Percentiles rank a stretch among this genome's conserved stretches.
phyloP scores from a whole-genome alignment of 2,888 invertebrate genomes.

The Idaea straminata region DNA sequence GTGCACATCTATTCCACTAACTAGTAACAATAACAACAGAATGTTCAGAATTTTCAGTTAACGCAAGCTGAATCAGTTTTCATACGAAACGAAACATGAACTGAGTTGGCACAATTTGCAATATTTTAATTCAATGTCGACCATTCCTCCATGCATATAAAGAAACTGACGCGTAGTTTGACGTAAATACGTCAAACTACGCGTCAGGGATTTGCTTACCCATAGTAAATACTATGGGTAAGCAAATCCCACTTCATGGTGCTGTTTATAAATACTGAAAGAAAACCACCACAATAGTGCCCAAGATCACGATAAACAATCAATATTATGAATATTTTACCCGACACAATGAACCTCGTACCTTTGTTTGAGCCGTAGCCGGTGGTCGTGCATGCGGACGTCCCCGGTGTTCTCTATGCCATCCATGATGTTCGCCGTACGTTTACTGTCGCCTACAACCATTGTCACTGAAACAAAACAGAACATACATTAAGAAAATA shows the following conservation, averaged over 20 bases:
- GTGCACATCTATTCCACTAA: neutral
- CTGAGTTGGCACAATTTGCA: neutral
- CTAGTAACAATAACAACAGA: neutral
- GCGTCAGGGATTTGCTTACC: too few species aligned
- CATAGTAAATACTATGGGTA: too few species aligned
- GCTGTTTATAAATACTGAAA: neutral
- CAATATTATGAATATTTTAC: neutral
- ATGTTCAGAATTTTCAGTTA: neutral
- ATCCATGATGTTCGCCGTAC: conserved; percentile 91
- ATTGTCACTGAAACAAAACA: conserved; percentile 79
- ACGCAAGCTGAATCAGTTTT: neutral
- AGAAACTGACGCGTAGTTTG: too few species aligned
- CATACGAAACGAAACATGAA: neutral
- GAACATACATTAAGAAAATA: conserved; percentile 13
- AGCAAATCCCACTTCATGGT: too few species aligned
- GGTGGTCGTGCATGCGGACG: conserved; percentile 93
- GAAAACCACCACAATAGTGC: neutral
- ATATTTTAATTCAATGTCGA: neutral
- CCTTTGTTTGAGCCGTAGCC: conserved; percentile 93
- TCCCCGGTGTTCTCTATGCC: conserved; percentile 94
- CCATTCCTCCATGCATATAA: neutral
- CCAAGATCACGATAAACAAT: neutral
- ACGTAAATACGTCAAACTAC: too few species aligned
- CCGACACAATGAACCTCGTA: conserved; percentile 44
- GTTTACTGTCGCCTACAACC: conserved; percentile 89